Percentiles rank a stretch among this genome's conserved stretches.
Conservation (phyloP, 2,113 vertebrate genomes). For the Pterocles gutturalis region DNA sequence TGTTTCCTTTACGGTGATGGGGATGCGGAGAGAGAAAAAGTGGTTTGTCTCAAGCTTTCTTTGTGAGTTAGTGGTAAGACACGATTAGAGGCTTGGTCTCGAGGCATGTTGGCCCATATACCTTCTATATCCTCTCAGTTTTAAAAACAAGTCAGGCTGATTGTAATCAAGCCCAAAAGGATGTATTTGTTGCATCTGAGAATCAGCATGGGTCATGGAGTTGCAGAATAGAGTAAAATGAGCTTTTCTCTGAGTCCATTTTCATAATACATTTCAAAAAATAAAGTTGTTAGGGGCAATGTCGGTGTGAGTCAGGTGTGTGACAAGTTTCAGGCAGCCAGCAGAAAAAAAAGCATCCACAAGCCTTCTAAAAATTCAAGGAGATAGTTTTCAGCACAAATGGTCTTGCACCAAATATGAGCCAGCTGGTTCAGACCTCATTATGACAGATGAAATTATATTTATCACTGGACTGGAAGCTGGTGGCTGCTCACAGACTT, state of each 20-base stretch:
- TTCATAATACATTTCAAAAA: neutral
- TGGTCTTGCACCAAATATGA: neutral
- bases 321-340: neutral
- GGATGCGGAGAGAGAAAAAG: neutral
- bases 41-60: neutral
- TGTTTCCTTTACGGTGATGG: rapidly evolving
- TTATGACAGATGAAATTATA: constrained; percentile 29
- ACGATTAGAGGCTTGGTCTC: neutral
- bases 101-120: neutral
- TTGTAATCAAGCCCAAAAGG: neutral
- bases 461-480: constrained; percentile 5
- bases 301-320: neutral
- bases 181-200: neutral
- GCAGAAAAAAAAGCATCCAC: neutral
- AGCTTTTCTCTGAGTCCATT: neutral
- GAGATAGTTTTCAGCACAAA: neutral
- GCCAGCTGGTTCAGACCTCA: neutral
- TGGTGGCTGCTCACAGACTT: neutral
- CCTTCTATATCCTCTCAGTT: neutral
- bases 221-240: neutral
- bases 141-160: neutral
- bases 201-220: neutral
- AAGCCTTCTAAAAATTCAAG: constrained; percentile 3
- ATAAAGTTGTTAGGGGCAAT: neutral
- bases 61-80: neutral